These are phyloP conservation scores for Menura novaehollandiae DNA, from an alignment of 2,113 vertebrate species.

Conservation along the genomic window DNA sequence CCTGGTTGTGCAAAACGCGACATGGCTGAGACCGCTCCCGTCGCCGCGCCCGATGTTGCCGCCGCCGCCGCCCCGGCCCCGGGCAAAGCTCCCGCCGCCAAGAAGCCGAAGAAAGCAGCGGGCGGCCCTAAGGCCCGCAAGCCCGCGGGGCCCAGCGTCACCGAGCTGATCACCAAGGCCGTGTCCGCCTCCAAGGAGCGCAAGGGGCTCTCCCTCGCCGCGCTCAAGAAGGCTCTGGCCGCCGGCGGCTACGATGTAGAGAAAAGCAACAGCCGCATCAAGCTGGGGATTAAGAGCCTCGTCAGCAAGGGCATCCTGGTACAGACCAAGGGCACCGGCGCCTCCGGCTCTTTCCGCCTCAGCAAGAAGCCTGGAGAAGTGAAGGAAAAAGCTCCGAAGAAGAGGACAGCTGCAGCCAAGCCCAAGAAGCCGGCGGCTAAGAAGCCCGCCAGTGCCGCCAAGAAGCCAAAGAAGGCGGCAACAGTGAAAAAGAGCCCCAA, in stretches of 20 bases:
- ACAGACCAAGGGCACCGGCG: slow-evolving; percentile 72
- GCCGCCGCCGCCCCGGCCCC: not conserved
- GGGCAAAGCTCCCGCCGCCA: slow-evolving; percentile 6
- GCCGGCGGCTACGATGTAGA: slow-evolving; percentile 81
- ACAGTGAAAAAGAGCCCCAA: not conserved
- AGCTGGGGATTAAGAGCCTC: slow-evolving; percentile 55
- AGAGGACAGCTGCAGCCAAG: not conserved
- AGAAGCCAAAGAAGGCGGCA: slow-evolving; percentile 36
- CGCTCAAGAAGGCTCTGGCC: slow-evolving; percentile 78
- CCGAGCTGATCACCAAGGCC: slow-evolving; percentile 76
- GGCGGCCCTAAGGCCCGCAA: slow-evolving; percentile 46
- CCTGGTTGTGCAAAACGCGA: rapidly evolving
- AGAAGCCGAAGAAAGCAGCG: slow-evolving; percentile 67
- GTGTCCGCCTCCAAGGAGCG: slow-evolving; percentile 74
- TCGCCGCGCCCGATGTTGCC: not conserved
- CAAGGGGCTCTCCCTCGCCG: slow-evolving; percentile 70
- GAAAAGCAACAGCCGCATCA: slow-evolving; percentile 76
- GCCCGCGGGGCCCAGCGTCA: slow-evolving; percentile 67
- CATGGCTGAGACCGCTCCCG: not conserved
- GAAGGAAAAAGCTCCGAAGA: not conserved
- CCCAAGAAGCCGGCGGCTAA: not conserved
- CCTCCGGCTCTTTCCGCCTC: slow-evolving; percentile 52
- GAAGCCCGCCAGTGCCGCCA: not conserved
- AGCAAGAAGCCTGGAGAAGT: slow-evolving; percentile 41
- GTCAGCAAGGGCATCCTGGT: slow-evolving; percentile 62